Evolutionary conservation across 2,888 invertebrate species (phyloP), one percentile per base, ranked within the genome.

Genomic region (Pachliopta kotzebuea): DNA sequence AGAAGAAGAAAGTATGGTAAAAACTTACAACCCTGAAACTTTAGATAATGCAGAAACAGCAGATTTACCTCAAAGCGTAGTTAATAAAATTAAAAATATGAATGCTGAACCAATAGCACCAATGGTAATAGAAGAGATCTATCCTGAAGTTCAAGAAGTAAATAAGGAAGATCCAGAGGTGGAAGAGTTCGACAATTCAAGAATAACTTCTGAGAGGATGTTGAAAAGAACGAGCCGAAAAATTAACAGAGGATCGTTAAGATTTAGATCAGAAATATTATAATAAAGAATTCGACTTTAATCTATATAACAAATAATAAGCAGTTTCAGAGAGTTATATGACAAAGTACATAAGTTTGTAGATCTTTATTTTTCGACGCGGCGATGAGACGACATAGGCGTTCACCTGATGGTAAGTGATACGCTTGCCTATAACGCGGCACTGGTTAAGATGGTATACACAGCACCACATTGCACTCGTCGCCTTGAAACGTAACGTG

Each of bases 191-290:
- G 71, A 70, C 18, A 73, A 78, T 65, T 63, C 71, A 2, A 84
- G 89, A 68, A 67, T 88, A 59, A 74, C 79, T 0, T 74, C 84
- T 67, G 88, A 88, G 61, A 85, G 85, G 54, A 87, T 80, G 73
- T 70, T 85, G 62, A 79, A 72, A 61, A 74, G 78, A 26, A 80
- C 74, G 14, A 78, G 75, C 8, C 77, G 79, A 20, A 78, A 75
- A 56, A 71, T 74, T 2, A 76, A 75, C 55, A 75, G 86, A 70
- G 85, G 87, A 0, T 69, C 74, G 2, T 80, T 85, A 67, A 85
- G 83, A 63, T 90, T 84, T 75, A 79, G 70, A 23, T 73, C 79
- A 42, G 81, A 84, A 67, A 75, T 76, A 62, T 78, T 73, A 71
- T 63, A 64, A 52, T 26, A 31, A 24, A 63, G 17, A n/a, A 29